Conservation (phyloP, 1,140 invertebrate genomes). For the Neodiprion virginianus region DNA sequence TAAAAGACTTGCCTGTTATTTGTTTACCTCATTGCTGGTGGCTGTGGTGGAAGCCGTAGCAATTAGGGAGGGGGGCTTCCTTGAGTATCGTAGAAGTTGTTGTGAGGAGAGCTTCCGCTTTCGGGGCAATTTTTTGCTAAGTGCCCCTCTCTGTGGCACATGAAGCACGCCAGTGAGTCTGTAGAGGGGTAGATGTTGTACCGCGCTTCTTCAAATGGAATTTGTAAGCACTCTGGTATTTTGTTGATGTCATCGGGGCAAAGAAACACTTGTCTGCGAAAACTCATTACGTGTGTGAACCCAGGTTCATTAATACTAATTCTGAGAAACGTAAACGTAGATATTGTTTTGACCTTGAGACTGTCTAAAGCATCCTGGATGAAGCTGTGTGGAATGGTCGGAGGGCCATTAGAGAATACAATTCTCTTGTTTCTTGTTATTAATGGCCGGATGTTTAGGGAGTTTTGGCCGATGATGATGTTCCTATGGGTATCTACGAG, state of each 20-base stretch:
- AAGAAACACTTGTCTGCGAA: constrained; percentile 18
- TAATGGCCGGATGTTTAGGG: constrained; percentile 17
- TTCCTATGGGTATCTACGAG: constrained; percentile 7
- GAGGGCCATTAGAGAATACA: constrained; percentile 22
- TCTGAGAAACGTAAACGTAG: neutral
- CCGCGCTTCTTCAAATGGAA: constrained; percentile 18
- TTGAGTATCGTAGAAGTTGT: no score
- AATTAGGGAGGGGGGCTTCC: no score
- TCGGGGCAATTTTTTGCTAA: constrained; percentile 10
- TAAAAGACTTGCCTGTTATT: no score
- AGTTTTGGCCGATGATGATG: constrained; percentile 4
- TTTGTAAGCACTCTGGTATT: constrained; percentile 15
- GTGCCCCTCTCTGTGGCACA: constrained; percentile 19
- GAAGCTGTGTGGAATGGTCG: constrained; percentile 9
- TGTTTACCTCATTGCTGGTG: no score
- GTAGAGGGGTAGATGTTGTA: constrained; percentile 20
- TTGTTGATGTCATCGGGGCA: constrained; percentile 22
- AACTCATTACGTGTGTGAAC: constrained; percentile 21
- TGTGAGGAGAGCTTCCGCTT: no score
- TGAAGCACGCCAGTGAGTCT: constrained; percentile 17
- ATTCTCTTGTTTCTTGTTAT: constrained; percentile 19
- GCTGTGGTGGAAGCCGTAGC: no score
- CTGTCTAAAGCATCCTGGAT: constrained; percentile 1
- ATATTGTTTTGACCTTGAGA: neutral
- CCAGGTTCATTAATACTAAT: neutral